These are phyloP conservation scores for Periophthalmus magnuspinnatus DNA, from an alignment of 2,797 vertebrate genomes.

Conservation along the genomic window DNA sequence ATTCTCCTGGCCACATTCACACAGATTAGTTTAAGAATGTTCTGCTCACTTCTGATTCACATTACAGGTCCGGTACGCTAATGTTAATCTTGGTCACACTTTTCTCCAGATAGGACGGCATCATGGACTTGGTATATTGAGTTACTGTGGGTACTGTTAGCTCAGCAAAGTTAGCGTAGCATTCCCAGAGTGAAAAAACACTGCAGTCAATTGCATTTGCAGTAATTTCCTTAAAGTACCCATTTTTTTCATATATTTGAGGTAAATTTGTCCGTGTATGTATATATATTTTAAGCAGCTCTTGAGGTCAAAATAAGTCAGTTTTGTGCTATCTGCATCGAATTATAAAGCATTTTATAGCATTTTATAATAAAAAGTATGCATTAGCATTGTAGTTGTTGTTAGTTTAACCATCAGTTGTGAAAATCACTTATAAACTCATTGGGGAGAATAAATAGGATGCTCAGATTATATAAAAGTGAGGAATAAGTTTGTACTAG, in stretches of 20 bases:
- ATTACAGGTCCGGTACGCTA: not conserved
- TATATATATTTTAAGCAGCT: too few species aligned
- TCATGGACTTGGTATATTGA: not conserved
- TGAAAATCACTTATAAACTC: not conserved
- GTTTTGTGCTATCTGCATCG: not conserved
- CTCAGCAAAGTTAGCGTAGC: too few species aligned
- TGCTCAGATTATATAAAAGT: not conserved
- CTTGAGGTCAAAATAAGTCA: not conserved
- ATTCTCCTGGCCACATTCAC: not conserved
- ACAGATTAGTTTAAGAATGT: not conserved
- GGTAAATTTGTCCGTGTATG: too few species aligned
- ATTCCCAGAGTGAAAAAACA: too few species aligned
- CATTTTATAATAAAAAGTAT: not conserved
- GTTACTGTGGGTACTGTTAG: too few species aligned
- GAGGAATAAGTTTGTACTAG: too few species aligned
- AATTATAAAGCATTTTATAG: not conserved
- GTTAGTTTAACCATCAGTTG: not conserved
- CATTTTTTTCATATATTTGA: too few species aligned
- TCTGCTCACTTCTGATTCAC: not conserved
- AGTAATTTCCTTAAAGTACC: too few species aligned
- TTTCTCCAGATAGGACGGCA: not conserved
- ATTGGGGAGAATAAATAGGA: not conserved
- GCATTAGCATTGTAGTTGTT: not conserved
- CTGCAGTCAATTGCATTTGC: too few species aligned
- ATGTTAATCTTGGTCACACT: conserved; percentile 1